Evolutionary conservation across 2,797 vertebrate genomes (phyloP).

Genomic region (Coreius guichenoti): DNA sequence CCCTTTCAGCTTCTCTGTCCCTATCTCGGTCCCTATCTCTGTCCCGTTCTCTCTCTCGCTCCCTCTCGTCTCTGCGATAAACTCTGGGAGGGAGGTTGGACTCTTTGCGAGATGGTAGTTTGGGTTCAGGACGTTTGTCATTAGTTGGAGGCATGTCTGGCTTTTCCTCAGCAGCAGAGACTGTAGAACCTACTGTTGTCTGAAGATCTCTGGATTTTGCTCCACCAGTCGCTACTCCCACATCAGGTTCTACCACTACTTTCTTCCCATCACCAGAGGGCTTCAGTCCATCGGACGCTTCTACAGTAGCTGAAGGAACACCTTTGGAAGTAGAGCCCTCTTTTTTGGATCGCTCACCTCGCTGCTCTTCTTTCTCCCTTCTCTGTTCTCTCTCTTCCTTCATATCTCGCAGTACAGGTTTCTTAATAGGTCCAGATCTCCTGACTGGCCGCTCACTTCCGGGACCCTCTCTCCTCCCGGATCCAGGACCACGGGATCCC

Average conservation of each 20-base stretch:
- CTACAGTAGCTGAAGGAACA: constrained; percentile 65
- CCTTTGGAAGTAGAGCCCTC: constrained; percentile 68
- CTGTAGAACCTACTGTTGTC: constrained; percentile 72
- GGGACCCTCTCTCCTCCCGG: constrained; percentile 85
- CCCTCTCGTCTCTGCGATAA: constrained; percentile 91
- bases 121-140: constrained; percentile 87
- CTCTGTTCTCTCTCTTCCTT: constrained; percentile 96
- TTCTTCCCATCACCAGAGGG: constrained; percentile 80
- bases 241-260: constrained; percentile 69
- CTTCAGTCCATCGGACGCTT: constrained; percentile 71
- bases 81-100: constrained; percentile 85
- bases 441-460: constrained; percentile 89
- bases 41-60: constrained; percentile 83
- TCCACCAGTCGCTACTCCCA: constrained; percentile 48
- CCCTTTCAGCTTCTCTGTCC: constrained; percentile 68
- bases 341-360: constrained; percentile 80
- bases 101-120: constrained; percentile 83
- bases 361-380: constrained; percentile 89
- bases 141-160: constrained; percentile 77
- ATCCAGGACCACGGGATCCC: constrained; percentile 85
- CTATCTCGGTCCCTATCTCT: constrained; percentile 72
- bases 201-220: constrained; percentile 74
- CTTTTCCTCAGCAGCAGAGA: constrained; percentile 86
- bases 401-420: constrained; percentile 96
- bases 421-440: constrained; percentile 96